Evolutionary conservation across 2,888 invertebrate species (phyloP).

Genomic region (Acleris laterana): DNA sequence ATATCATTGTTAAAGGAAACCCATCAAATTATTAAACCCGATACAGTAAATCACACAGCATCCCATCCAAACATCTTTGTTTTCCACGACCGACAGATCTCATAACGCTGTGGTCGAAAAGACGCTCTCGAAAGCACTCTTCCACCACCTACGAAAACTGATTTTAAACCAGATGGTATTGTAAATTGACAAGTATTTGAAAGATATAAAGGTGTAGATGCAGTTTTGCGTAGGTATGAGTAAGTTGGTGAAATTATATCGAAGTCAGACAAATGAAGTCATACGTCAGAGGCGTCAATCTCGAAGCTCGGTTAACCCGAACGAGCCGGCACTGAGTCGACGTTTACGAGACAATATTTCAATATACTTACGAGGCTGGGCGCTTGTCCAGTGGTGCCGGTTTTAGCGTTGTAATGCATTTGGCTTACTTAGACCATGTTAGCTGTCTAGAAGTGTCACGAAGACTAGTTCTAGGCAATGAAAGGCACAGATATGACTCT

Average conservation of each 20-base stretch:
- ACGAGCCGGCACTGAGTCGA: constrained; percentile 66
- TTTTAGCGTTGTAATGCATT: neutral
- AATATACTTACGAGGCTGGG: constrained; percentile 80
- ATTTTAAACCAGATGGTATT: neutral
- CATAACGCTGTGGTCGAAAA: constrained; percentile 75
- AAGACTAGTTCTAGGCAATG: too few species aligned
- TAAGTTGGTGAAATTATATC: constrained; percentile 67
- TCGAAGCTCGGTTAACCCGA: constrained; percentile 70
- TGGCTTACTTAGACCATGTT: too few species aligned
- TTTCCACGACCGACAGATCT: constrained; percentile 72
- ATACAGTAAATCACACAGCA: constrained; percentile 69
- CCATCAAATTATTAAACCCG: constrained; percentile 50
- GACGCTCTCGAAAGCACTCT: constrained; percentile 61
- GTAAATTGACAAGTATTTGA: constrained; percentile 44
- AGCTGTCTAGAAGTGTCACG: too few species aligned
- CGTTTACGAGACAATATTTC: constrained; percentile 81
- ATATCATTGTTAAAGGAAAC: constrained; percentile 39
- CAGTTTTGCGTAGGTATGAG: constrained; percentile 30
- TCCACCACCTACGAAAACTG: constrained; percentile 41
- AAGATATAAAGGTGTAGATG: constrained; percentile 27
- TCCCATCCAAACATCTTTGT: constrained; percentile 76
- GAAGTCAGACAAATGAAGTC: constrained; percentile 81
- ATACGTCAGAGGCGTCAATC: constrained; percentile 75
- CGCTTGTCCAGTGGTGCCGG: constrained; percentile 55
- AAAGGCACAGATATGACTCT: too few species aligned